Evolutionary conservation across 30 jellyfish, hydroid and myxozoan genomes (phyloP).

Genomic region (Rhopilema esculentum): DNA sequence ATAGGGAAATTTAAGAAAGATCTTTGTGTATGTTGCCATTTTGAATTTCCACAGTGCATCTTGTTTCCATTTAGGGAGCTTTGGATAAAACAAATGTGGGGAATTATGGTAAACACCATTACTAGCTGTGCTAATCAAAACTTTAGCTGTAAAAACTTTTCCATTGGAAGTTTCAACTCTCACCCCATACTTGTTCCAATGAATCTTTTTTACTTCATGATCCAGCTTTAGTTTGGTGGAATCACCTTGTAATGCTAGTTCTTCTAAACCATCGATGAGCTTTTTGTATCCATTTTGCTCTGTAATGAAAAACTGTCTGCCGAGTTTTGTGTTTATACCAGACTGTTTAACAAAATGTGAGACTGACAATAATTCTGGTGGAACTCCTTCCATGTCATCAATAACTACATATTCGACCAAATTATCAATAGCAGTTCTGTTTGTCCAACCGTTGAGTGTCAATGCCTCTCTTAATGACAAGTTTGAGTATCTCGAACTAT

Average conservation of each 20-base stretch:
- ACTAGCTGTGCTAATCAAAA: conserved; percentile 68
- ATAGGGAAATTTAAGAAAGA: conserved; percentile 58
- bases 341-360: neutral
- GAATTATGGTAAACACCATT: conserved; percentile 58
- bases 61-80: conserved; percentile 76
- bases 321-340: conserved; percentile 23
- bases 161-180: conserved; percentile 52
- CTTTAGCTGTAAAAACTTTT: conserved; percentile 26
- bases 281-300: conserved; percentile 53
- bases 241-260: neutral
- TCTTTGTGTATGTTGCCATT: conserved; percentile 75
- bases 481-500: neutral
- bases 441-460: conserved; percentile 41
- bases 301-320: conserved; percentile 59
- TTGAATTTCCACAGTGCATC: conserved; percentile 34
- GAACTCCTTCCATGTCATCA: conserved; percentile 70
- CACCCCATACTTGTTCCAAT: conserved; percentile 64
- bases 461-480: conserved; percentile 50
- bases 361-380: conserved; percentile 53
- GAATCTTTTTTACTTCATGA: conserved; percentile 26
- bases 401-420: conserved; percentile 35
- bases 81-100: conserved; percentile 45
- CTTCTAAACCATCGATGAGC: conserved; percentile 16
- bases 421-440: conserved; percentile 41
- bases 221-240: conserved; percentile 8